Base-by-base conservation (phyloP, 1,140 invertebrate genomes). In the Cyclargus thomasi region DNA sequence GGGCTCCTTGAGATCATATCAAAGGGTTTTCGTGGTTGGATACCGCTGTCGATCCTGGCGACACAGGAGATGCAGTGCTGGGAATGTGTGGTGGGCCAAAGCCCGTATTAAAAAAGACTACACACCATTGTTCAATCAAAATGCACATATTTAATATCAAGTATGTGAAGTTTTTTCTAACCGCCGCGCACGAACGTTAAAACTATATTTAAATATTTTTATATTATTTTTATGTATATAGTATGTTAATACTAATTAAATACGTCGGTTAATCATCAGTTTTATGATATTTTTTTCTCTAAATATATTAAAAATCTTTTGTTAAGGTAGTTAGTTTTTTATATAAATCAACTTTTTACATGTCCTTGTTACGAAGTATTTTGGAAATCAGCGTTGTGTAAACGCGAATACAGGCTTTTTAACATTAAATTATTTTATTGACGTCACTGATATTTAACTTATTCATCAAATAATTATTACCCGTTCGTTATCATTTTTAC, bases 311-410 rank as follows among this genome's bases (percentile, higher is more conserved):
- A 47, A 47, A 47, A 47, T 47, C 39, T 47, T 47, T 47, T 47
- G 39, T 47, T 47, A 47, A 47, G 39, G 39, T 47, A 47, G 11
- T 16, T 47, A 47, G 39, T 47, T 47, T 47, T 47, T 47, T 47
- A 47, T 47, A 47, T 47, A 47, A 47, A 47, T 47, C 39, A 47
- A 47, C 39, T 11, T 47, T 47, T 47, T 47, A 47, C 39, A 47
- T 11, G 39, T 14, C 39, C 39, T 47, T 47, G 39, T 47, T 47
- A 47, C 1, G 3, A 47, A 14, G 39, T 47, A 16, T 47, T 47
- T 47, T 47, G 6, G 39, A 11, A 47, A 8, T 11, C 39, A 47
- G 39, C 39, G 39, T 47, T 47, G 39, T 47, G 39, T 47, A 47
- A 47, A 47, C 39, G 11, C 39, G 39, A 47, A 8, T 47, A 47